Conservation (phyloP, 2,113 vertebrate genomes). For the Petaurus breviceps region DNA sequence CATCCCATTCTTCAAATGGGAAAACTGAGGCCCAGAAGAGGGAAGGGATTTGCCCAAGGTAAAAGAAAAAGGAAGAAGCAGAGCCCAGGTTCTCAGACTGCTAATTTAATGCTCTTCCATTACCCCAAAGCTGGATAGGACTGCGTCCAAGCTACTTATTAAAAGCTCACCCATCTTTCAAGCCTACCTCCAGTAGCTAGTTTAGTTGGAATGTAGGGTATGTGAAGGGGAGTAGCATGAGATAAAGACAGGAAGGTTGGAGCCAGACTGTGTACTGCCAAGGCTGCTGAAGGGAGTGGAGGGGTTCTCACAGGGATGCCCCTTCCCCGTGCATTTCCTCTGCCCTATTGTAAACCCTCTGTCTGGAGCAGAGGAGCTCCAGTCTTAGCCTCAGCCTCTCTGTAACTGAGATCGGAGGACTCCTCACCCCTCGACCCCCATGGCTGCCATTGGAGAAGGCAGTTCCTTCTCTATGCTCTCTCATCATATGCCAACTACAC, state of each 20-base stretch:
- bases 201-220: not conserved
- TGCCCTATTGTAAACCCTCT: not conserved
- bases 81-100: not conserved
- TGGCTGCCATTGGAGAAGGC: not conserved
- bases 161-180: not conserved
- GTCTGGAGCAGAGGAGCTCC: not conserved
- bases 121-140: not conserved
- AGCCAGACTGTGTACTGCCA: not conserved
- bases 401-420: not conserved
- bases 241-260: not conserved
- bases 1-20: not conserved
- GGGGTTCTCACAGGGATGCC: not conserved
- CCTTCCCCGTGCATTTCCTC: not conserved
- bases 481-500: not conserved
- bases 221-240: not conserved
- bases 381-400: not conserved
- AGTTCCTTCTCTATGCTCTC: not conserved
- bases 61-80: not conserved
- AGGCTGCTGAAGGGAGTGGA: not conserved
- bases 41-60: not conserved
- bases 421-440: not conserved
- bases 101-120: not conserved
- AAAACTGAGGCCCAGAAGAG: not conserved
- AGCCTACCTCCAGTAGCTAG: not conserved
- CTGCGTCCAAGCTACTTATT: not conserved